Evolutionary conservation across 1,140 invertebrate species (phyloP), one percentile per base, ranked within the genome.

Genomic region (Drosophila rhopaloa): DNA sequence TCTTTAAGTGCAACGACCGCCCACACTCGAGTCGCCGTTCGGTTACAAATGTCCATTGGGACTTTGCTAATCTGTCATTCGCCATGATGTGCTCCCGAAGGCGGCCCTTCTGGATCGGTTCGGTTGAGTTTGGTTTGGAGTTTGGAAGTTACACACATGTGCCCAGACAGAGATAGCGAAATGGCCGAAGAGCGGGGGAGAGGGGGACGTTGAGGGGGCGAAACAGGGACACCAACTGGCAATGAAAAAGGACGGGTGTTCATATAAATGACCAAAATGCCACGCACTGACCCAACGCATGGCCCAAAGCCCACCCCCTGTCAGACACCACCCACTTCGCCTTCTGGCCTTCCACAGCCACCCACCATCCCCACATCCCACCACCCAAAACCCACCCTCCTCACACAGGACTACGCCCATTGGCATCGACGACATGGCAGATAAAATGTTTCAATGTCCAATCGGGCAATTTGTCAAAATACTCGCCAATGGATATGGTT

Each of bases 361-460:
- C 41, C 75, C 38, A 48, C 47, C 29, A 37, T 24, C 24, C 24
- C 24, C 4, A 24, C 24, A 24, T 24, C 29, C 62, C 63, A 40
- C 63, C 50, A 24, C 14, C 59, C 53, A 40, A 29, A 50, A 56
- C 11, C 27, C 54, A 62, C 59, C 61, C 24, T 51, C 40, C 41
- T 27, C 44, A 16, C 59, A 1, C 53, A 9, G 44, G n/a, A 50
- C 48, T 38, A 43, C 48, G 61, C 72, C 73, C 73, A 76, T 58
- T 80, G 74, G 86, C 78, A 90, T 81, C 86, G 81, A 82, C 84
- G 79, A 89, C 85, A 83, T 83, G 80, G 65, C 85, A 90, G 81
- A 91, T 91, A 89, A 91, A 91, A 91, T 91, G 90, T 88, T 91
- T 88, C 90, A 91, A 90, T 89, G 90, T 90, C 90, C 90, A 83